These are phyloP conservation scores for Epistrophe eligans DNA, from an alignment of 2,888 invertebrate species.

Conservation along the genomic window DNA sequence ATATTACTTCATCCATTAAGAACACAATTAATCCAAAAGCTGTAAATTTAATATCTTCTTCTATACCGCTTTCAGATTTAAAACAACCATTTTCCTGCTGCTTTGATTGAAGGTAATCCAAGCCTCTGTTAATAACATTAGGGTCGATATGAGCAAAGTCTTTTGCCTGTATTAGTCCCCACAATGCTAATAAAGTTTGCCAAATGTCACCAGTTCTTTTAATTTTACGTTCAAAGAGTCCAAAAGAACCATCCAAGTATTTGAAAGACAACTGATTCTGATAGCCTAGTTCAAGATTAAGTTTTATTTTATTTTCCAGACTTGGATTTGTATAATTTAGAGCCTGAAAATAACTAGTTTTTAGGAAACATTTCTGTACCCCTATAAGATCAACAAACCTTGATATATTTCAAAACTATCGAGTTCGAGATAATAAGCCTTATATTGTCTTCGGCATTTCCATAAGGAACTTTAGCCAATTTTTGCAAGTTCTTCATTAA, in stretches of 20 bases:
- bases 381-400: conserved; percentile 85
- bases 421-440: conserved; percentile 87
- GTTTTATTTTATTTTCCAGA: conserved; percentile 86
- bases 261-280: conserved; percentile 95
- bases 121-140: conserved; percentile 86
- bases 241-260: conserved; percentile 94
- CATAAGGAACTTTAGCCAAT: conserved; percentile 86
- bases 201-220: conserved; percentile 87
- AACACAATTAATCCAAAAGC: conserved; percentile 91
- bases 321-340: conserved; percentile 88
- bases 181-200: conserved; percentile 93
- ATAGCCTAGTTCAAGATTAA: conserved; percentile 92
- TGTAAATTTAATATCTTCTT: conserved; percentile 89
- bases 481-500: conserved; percentile 86
- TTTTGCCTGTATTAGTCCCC: conserved; percentile 89
- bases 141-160: conserved; percentile 89
- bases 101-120: conserved; percentile 88
- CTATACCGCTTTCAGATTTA: conserved; percentile 89
- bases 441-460: conserved; percentile 90
- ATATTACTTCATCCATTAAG: conserved; percentile 86
- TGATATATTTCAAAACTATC: conserved; percentile 86
- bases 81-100: conserved; percentile 91
- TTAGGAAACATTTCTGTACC: conserved; percentile 79
- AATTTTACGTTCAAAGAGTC: conserved; percentile 87
- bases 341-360: conserved; percentile 46